A percentile compares a stretch with the other conserved stretches of the same genome.
Evolutionary conservation across 1,140 invertebrate species (phyloP).

Genomic region (Drosophila sulfurigaster): DNA sequence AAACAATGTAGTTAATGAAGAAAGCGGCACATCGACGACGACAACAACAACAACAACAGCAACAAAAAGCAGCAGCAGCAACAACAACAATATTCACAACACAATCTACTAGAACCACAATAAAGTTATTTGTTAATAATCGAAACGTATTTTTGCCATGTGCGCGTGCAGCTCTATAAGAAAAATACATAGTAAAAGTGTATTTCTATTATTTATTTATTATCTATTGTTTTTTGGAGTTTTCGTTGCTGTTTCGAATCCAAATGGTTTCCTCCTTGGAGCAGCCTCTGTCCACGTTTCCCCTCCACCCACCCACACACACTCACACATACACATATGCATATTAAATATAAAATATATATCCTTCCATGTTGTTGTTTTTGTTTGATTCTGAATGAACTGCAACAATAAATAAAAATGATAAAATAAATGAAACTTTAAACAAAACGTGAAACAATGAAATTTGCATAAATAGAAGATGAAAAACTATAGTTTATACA

Average conservation of each 20-base stretch:
- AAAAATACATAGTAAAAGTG: conserved; percentile 18
- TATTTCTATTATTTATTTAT: conserved; percentile 54
- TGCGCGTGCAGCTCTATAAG: conserved; percentile 62
- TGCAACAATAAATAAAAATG: conserved; percentile 44
- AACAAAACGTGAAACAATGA: conserved; percentile 13
- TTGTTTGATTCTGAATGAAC: conserved; percentile 64
- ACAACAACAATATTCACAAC: conserved; percentile 25
- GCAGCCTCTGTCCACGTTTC: conserved; percentile 8
- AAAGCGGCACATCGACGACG: conserved; percentile 32
- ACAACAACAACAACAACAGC: conserved; percentile 15
- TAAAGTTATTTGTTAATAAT: conserved; percentile 75
- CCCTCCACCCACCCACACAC: conserved; percentile 9
- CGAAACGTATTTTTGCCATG: conserved; percentile 63
- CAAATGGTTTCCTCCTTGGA: conserved; percentile 64
- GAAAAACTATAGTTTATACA: conserved; percentile 73
- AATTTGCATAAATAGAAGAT: conserved; percentile 43
- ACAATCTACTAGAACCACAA: conserved; percentile 10
- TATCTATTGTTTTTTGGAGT: conserved; percentile 23
- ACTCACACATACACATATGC: conserved; percentile 26
- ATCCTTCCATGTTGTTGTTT: conserved; percentile 81
- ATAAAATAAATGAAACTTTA: conserved; percentile 17
- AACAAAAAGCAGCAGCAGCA: conserved; percentile 20
- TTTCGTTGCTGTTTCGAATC: conserved; percentile 5
- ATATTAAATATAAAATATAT: conserved; percentile 38
- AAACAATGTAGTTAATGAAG: conserved; percentile 46